These are phyloP conservation scores for Cylas formicarius DNA, from an alignment of 1,140 invertebrate genomes.

Conservation along the genomic window DNA sequence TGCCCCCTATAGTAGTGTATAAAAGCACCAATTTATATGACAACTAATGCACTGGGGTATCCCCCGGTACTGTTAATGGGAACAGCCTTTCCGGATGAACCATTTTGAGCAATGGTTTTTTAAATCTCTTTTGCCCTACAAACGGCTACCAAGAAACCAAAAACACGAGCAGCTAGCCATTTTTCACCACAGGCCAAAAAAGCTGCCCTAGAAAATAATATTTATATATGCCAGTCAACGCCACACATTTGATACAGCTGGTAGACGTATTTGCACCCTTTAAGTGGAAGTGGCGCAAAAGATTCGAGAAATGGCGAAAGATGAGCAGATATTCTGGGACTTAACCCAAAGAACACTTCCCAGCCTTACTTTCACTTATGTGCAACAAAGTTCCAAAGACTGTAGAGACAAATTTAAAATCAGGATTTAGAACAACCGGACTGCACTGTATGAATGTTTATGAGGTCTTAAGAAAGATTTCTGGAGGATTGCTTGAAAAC, in stretches of 20 bases:
- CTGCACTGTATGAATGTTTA: too few species aligned
- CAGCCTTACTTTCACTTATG: too few species aligned
- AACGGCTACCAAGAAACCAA: too few species aligned
- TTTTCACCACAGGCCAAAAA: too few species aligned
- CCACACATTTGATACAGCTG: neutral
- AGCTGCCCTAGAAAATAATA: slow-evolving; percentile 10
- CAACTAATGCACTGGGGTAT: too few species aligned
- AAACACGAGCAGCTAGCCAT: too few species aligned
- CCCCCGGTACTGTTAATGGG: slow-evolving; percentile 8
- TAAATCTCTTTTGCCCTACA: slow-evolving; percentile 4
- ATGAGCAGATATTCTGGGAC: slow-evolving; percentile 4
- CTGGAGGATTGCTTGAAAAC: slow-evolving; percentile 4
- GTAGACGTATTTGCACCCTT: slow-evolving; percentile 2
- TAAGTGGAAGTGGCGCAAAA: slow-evolving; percentile 5
- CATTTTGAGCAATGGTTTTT: too few species aligned
- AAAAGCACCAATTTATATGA: slow-evolving; percentile 6
- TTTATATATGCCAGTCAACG: neutral
- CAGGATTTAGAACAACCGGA: too few species aligned
- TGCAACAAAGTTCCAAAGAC: neutral
- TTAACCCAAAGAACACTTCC: slow-evolving; percentile 6
- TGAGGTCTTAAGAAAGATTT: slow-evolving; percentile 10
- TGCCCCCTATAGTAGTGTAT: slow-evolving; percentile 3
- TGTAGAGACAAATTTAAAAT: slow-evolving; percentile 1
- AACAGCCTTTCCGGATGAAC: slow-evolving; percentile 9
- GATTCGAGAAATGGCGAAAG: neutral